Conservation (phyloP, 2,797 vertebrate genomes). For the Lateolabrax maculatus region DNA sequence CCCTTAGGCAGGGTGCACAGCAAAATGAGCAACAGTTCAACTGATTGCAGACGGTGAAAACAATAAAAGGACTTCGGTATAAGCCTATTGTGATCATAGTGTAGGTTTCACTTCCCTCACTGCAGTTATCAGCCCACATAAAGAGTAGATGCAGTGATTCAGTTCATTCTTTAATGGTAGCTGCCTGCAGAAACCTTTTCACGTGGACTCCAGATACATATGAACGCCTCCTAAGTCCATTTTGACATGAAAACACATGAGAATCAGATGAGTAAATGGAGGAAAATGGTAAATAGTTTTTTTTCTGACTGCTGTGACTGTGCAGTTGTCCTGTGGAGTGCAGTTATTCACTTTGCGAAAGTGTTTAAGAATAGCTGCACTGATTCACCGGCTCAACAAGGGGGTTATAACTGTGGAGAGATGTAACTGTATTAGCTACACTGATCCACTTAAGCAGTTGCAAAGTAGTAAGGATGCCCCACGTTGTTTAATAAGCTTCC, state of each 20-base stretch:
- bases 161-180: neutral
- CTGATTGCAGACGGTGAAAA: slow-evolving; percentile 1
- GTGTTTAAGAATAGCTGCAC: slow-evolving; percentile 37
- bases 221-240: neutral
- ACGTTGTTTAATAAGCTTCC: slow-evolving; percentile 67
- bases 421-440: slow-evolving; percentile 56
- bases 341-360: slow-evolving; percentile 13
- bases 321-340: neutral
- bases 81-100: slow-evolving; percentile 2
- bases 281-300: neutral
- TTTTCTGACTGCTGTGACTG: neutral
- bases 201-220: neutral
- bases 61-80: neutral
- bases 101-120: slow-evolving; percentile 48
- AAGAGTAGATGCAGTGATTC: neutral
- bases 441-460: slow-evolving; percentile 68
- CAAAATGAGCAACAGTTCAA: neutral
- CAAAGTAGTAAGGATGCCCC: slow-evolving; percentile 61
- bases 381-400: slow-evolving; percentile 37
- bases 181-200: slow-evolving; percentile 22
- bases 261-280: neutral
- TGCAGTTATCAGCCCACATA: slow-evolving; percentile 13
- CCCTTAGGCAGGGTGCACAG: neutral
- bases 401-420: slow-evolving; percentile 35
- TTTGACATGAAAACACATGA: neutral